phyloP scores from a whole-genome alignment of 1,140 invertebrate species.

The Cydia pomonella region DNA sequence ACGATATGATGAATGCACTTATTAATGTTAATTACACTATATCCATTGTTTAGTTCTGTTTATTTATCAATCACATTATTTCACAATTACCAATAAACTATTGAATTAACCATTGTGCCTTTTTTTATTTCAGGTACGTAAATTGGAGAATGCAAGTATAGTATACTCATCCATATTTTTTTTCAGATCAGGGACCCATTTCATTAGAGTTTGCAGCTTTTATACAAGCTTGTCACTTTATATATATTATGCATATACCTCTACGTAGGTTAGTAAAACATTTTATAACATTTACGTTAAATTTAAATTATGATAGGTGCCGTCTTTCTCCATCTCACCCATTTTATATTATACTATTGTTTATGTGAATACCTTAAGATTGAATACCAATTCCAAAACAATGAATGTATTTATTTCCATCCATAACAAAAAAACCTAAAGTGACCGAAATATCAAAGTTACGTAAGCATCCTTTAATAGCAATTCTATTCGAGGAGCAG shows the following conservation, averaged over 20 bases:
- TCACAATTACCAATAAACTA: too few species aligned
- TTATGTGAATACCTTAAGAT: too few species aligned
- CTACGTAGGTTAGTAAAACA: too few species aligned
- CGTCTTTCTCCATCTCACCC: too few species aligned
- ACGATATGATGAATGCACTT: background rate
- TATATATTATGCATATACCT: too few species aligned
- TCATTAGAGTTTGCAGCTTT: too few species aligned
- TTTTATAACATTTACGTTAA: too few species aligned
- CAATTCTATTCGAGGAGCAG: conserved; percentile 7
- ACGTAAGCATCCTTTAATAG: conserved; percentile 21
- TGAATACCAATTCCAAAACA: background rate
- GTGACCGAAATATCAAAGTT: background rate
- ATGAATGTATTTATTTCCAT: background rate
- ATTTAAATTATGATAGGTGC: too few species aligned
- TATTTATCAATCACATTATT: too few species aligned
- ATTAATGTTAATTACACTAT: background rate
- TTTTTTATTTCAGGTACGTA: conserved; percentile 11
- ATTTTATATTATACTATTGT: too few species aligned
- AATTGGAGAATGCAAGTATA: background rate
- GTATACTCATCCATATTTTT: background rate
- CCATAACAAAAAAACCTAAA: background rate
- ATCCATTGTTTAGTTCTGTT: background rate
- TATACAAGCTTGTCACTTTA: too few species aligned
- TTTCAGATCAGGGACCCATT: too few species aligned
- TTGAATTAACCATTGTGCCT: background rate